A percentile compares a stretch with the other conserved stretches of the same genome.
Evolutionary conservation across 2,888 invertebrate species (phyloP).

Genomic region (Folsomia manolachei): DNA sequence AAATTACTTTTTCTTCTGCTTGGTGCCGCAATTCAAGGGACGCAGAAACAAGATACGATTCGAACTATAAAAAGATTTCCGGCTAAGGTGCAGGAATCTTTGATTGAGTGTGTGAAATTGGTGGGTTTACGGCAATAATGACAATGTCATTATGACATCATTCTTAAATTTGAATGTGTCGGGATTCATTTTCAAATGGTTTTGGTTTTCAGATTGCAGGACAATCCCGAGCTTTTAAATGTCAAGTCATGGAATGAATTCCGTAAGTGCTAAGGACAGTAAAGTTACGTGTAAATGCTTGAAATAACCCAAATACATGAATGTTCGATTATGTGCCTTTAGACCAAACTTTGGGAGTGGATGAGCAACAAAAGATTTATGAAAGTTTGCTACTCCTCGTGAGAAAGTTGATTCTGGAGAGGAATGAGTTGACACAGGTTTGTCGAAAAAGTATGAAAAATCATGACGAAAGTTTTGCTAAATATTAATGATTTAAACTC

Average conservation of each 20-base stretch:
- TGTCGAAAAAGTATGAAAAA: no score
- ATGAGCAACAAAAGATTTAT: constrained; percentile 46
- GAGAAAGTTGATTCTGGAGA: constrained; percentile 42
- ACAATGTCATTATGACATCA: not conserved
- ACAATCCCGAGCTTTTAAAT: constrained; percentile 48
- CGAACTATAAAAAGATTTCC: constrained; percentile 48
- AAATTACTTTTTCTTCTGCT: constrained; percentile 48
- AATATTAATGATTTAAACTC: no score
- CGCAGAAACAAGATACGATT: constrained; percentile 48
- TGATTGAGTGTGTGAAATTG: constrained; percentile 48
- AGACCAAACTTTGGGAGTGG: constrained; percentile 29
- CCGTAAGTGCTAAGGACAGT: no score
- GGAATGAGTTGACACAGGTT: constrained; percentile 48
- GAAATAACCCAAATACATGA: not conserved
- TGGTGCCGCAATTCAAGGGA: constrained; percentile 49
- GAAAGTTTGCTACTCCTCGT: constrained; percentile 42
- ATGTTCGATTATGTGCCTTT: not conserved
- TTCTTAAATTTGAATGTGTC: no score
- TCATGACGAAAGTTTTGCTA: no score
- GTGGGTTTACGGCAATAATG: constrained; percentile 26
- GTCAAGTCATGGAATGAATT: constrained; percentile 48
- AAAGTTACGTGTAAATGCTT: no score
- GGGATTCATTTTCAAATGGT: not conserved
- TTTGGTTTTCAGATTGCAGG: constrained; percentile 36
- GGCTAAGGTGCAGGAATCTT: constrained; percentile 45